Conservation (phyloP, 1,140 invertebrate species). For the Bombus vancouverensis region DNA sequence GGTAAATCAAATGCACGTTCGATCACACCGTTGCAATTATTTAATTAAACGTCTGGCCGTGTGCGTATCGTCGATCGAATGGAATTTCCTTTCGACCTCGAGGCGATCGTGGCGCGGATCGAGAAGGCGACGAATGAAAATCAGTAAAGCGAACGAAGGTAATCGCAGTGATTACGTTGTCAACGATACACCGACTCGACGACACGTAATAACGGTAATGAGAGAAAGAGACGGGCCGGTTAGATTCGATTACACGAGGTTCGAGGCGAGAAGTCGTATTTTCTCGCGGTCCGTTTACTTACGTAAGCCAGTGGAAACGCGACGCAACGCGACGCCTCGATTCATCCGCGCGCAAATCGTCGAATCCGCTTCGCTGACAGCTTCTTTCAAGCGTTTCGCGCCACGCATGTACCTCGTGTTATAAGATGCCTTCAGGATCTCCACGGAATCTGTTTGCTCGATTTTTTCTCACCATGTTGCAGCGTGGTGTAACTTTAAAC, state of each 20-base stretch:
- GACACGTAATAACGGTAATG: slow-evolving; percentile 65
- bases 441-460: neutral
- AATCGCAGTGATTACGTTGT: slow-evolving; percentile 64
- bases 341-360: neutral
- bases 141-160: slow-evolving; percentile 63
- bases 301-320: slow-evolving; percentile 38
- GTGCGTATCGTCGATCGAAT: neutral
- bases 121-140: slow-evolving; percentile 48
- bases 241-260: slow-evolving; percentile 60
- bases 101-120: neutral
- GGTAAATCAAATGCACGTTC: neutral
- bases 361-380: neutral
- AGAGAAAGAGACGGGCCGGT: slow-evolving; percentile 64
- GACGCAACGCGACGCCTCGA: neutral
- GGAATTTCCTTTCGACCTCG: slow-evolving; percentile 24
- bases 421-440: neutral
- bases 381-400: neutral
- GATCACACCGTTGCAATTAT: slow-evolving; percentile 21
- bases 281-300: slow-evolving; percentile 53
- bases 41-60: slow-evolving; percentile 33
- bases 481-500: slow-evolving; percentile 13
- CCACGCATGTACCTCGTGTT: neutral
- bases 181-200: slow-evolving; percentile 45
- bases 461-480: neutral
- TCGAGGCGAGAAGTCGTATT: slow-evolving; percentile 22